Evolutionary conservation across 2,113 vertebrate genomes (phyloP).

Genomic region (Cephalopterus ornatus): DNA sequence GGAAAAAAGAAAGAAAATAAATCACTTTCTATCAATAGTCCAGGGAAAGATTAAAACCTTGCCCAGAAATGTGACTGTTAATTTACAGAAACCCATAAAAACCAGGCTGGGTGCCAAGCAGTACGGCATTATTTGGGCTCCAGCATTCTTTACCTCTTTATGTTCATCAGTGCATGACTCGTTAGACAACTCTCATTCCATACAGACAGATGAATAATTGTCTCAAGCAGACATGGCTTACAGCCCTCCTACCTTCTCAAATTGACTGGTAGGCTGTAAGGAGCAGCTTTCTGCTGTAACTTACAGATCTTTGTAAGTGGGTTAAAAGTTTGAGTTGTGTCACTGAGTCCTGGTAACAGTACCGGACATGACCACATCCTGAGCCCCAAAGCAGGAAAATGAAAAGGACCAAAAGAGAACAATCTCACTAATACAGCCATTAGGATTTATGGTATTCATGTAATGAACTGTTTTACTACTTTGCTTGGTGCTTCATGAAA

Average conservation of each 20-base stretch:
- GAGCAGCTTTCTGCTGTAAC: not conserved
- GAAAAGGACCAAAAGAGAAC: not conserved
- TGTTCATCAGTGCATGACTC: constrained; percentile 58
- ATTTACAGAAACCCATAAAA: constrained; percentile 63
- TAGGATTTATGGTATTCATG: not conserved
- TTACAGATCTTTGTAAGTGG: not conserved
- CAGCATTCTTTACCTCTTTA: constrained; percentile 52
- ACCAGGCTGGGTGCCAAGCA: constrained; percentile 54
- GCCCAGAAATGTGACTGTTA: constrained; percentile 55
- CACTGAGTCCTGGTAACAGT: not conserved
- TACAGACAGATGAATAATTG: constrained; percentile 53
- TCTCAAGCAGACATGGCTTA: constrained; percentile 33
- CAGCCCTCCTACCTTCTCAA: constrained; percentile 16
- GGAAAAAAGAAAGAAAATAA: constrained; percentile 49
- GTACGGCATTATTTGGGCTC: constrained; percentile 39
- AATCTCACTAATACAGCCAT: not conserved
- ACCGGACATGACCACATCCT: not conserved
- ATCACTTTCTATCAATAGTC: constrained; percentile 53
- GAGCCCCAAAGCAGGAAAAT: not conserved
- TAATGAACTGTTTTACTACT: not conserved
- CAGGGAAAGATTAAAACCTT: constrained; percentile 51
- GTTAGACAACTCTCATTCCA: constrained; percentile 48
- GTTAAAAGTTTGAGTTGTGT: not conserved
- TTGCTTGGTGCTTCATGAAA: not conserved
- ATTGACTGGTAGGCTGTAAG: not conserved